phyloP scores from a whole-genome alignment of 2,888 invertebrate genomes.

The Zaprionus bogoriensis region DNA sequence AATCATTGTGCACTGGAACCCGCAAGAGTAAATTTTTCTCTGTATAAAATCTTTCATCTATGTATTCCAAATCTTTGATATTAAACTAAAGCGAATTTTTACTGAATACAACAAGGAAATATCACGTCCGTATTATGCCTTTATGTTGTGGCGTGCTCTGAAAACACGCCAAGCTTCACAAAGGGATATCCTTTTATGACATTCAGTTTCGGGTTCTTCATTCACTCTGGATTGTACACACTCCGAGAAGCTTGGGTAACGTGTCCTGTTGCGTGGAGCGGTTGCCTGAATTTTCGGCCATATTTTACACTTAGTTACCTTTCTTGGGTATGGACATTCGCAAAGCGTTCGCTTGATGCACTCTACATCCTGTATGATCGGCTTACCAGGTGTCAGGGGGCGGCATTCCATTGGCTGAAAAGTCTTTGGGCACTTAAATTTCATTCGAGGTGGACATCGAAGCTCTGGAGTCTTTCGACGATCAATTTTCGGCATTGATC shows the following conservation, averaged over 20 bases:
- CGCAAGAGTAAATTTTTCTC: too few relatives aligned
- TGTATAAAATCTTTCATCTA: too few relatives aligned
- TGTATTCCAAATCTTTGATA: too few relatives aligned
- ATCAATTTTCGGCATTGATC: background rate
- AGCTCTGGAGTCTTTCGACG: background rate
- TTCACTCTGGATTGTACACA: background rate
- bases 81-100: too few relatives aligned
- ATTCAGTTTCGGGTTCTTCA: background rate
- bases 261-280: slow-evolving; percentile 8
- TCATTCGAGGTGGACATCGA: background rate
- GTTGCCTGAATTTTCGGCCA: background rate
- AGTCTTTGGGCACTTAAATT: background rate
- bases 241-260: slow-evolving; percentile 56
- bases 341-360: slow-evolving; percentile 4
- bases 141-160: slow-evolving; percentile 2
- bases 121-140: too few relatives aligned
- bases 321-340: background rate
- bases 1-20: too few relatives aligned
- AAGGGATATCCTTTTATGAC: background rate
- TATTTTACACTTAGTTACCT: background rate
- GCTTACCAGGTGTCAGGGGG: background rate
- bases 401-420: background rate
- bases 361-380: background rate
- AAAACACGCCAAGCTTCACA: slow-evolving; percentile 25
- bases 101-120: too few relatives aligned